A percentile compares a stretch with the other conserved stretches of the same genome.
phyloP scores from a whole-genome alignment of 2,888 invertebrate species.

The Antheraea yamamai region DNA sequence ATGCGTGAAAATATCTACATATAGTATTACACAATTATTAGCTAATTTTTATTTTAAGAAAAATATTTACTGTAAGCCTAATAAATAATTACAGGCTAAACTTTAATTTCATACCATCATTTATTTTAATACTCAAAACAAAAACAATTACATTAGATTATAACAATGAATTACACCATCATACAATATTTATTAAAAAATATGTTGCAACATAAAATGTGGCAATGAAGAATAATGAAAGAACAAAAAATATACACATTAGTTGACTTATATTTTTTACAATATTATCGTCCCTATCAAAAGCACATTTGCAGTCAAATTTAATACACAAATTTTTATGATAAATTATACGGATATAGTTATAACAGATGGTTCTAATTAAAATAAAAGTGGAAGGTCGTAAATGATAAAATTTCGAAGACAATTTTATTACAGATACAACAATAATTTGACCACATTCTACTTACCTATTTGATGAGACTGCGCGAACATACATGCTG shows the following conservation, averaged over 20 bases:
- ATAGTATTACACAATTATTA: no score
- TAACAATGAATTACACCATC: not conserved
- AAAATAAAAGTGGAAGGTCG: not conserved
- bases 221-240: not conserved
- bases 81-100: no score
- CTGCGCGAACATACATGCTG: constrained; percentile 83
- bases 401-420: not conserved
- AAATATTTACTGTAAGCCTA: no score
- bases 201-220: not conserved
- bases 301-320: not conserved
- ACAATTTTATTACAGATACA: not conserved
- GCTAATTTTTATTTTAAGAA: no score
- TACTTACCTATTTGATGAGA: constrained; percentile 75
- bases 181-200: not conserved
- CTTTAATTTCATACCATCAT: not conserved
- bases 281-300: not conserved
- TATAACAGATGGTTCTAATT: not conserved
- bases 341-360: not conserved
- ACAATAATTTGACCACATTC: not conserved
- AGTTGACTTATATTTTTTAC: not conserved
- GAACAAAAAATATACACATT: not conserved
- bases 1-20: no score
- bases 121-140: not conserved
- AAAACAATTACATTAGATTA: not conserved
- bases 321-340: not conserved